A percentile compares a stretch with the other conserved stretches of the same genome.
Evolutionary conservation across 2,797 vertebrate genomes (phyloP).

Genomic region (Tragopan temminckii): DNA sequence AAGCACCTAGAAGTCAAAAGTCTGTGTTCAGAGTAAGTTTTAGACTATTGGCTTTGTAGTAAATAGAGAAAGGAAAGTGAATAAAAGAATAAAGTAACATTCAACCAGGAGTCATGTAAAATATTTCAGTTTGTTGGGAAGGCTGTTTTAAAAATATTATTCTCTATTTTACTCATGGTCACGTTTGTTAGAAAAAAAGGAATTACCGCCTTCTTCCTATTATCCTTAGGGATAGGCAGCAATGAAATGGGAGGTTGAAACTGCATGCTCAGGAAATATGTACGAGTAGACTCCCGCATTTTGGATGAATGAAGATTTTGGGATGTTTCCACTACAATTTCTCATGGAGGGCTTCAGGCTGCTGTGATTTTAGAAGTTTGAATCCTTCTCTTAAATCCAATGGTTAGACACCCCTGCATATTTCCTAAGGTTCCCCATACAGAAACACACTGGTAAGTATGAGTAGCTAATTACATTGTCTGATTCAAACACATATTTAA

Average conservation of each 20-base stretch:
- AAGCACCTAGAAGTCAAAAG: not conserved
- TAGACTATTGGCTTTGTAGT: not conserved
- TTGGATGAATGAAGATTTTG: not conserved
- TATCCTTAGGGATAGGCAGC: not conserved
- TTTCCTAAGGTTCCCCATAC: not conserved
- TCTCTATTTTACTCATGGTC: not conserved
- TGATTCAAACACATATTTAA: not conserved
- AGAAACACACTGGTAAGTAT: not conserved
- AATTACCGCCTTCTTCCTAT: not conserved
- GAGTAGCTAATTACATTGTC: not conserved
- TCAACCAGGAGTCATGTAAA: not conserved
- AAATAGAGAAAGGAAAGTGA: not conserved
- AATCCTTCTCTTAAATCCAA: not conserved
- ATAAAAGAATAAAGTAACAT: not conserved
- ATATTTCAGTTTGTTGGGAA: not conserved
- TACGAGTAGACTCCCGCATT: not conserved
- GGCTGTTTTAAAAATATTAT: not conserved
- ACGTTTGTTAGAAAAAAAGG: not conserved
- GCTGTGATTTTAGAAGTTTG: not conserved
- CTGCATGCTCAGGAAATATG: not conserved
- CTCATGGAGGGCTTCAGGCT: not conserved
- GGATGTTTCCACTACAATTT: not conserved
- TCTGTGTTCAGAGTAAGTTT: not conserved
- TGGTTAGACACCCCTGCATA: fast-evolving
- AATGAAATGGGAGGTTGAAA: not conserved